A percentile compares a stretch with the other conserved stretches of the same genome.
phyloP scores from a whole-genome alignment of 2,113 vertebrate genomes.

The Semicossyphus pulcher region DNA sequence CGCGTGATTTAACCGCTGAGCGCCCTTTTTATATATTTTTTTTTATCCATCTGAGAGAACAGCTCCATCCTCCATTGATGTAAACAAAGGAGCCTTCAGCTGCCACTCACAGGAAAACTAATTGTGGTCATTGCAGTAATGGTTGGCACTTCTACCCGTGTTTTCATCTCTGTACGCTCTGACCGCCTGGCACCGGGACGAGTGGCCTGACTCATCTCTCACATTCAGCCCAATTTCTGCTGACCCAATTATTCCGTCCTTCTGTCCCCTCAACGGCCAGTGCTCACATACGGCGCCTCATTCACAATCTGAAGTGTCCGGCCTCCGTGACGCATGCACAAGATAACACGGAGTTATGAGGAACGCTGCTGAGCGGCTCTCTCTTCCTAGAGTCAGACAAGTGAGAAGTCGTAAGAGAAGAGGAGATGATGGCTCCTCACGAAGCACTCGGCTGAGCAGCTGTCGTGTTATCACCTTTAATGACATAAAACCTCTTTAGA shows the following conservation, averaged over 20 bases:
- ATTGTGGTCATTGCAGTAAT: neutral
- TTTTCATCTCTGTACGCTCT: neutral
- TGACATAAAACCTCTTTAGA: neutral
- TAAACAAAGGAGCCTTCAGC: neutral
- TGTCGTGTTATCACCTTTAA: constrained; percentile 1
- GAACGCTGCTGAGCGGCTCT: neutral
- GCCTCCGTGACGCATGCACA: neutral
- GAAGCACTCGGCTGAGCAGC: constrained; percentile 17
- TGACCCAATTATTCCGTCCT: constrained; percentile 55
- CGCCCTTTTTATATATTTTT: too few relatives aligned
- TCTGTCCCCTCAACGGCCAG: constrained; percentile 15
- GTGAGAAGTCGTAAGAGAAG: constrained; percentile 8
- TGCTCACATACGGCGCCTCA: neutral
- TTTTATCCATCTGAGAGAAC: too few relatives aligned
- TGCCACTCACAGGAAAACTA: neutral
- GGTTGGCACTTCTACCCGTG: neutral
- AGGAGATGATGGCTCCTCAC: neutral
- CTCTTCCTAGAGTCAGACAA: neutral
- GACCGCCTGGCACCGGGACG: neutral
- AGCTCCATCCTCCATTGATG: too few relatives aligned
- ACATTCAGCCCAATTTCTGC: constrained; percentile 34
- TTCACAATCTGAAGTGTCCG: neutral
- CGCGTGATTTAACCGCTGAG: too few relatives aligned
- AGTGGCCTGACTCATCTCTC: constrained; percentile 29
- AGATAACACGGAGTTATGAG: neutral